Percentiles rank a stretch among this genome's conserved stretches.
These are phyloP conservation scores for Labeo catla DNA, from an alignment of 2,113 vertebrate species.

Conservation along the genomic window DNA sequence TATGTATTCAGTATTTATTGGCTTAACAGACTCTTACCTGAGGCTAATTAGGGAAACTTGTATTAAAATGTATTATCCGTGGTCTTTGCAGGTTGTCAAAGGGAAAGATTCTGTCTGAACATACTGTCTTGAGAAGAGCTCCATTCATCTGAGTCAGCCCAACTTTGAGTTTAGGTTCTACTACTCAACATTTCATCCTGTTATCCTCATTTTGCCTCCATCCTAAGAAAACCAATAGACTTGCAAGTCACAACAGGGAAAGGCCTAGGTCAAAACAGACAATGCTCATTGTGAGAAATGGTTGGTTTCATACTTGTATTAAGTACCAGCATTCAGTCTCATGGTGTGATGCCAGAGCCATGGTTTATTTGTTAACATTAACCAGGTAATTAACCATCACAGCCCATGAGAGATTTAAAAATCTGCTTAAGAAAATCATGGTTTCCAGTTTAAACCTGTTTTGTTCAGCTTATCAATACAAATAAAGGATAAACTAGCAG, in stretches of 20 bases:
- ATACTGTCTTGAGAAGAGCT: not conserved
- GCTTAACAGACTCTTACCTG: constrained; percentile 23
- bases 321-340: not conserved
- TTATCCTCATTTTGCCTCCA: not conserved
- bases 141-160: not conserved
- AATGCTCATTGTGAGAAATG: constrained; percentile 17
- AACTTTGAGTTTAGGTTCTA: not conserved
- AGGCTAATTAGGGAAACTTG: not conserved
- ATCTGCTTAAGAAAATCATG: not conserved
- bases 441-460: not conserved
- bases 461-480: no score
- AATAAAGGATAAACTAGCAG: no score
- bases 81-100: not conserved
- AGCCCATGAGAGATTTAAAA: not conserved
- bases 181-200: not conserved
- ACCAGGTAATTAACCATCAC: constrained; percentile 9
- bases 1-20: constrained; percentile 42
- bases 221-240: not conserved
- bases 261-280: constrained; percentile 46
- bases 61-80: constrained; percentile 5
- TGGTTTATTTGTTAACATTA: constrained; percentile 31
- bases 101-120: not conserved
- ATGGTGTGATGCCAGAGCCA: not conserved
- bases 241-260: constrained; percentile 40
- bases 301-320: constrained; percentile 10